phyloP scores from a whole-genome alignment of 2,888 invertebrate genomes.

The Neocrepidodera transversa region DNA sequence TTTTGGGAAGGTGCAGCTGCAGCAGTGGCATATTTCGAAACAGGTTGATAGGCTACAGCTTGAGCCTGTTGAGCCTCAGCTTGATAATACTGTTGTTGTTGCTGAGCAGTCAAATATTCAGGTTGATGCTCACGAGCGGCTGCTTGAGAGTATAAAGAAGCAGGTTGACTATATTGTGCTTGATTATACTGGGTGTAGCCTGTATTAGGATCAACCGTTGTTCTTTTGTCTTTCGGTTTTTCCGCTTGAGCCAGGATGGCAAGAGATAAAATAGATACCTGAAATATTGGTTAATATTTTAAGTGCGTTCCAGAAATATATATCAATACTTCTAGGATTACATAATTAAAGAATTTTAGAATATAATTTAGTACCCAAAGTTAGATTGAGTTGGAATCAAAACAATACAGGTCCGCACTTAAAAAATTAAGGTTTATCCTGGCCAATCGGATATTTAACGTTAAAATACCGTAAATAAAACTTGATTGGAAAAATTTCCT shows the following conservation, averaged over 20 bases:
- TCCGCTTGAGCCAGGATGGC: constrained; percentile 36
- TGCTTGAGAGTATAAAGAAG: constrained; percentile 2
- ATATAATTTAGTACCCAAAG: no score
- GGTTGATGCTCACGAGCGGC: constrained; percentile 24
- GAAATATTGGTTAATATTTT: constrained; percentile 15
- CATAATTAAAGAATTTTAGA: no score
- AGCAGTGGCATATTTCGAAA: constrained; percentile 12
- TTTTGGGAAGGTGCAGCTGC: constrained; percentile 22
- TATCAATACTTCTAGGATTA: no score
- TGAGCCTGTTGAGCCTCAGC: constrained; percentile 33
- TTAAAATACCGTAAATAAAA: no score
- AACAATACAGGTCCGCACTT: no score
- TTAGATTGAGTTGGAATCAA: no score
- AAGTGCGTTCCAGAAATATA: no score
- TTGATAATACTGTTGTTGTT: constrained; percentile 44
- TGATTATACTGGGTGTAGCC: constrained; percentile 23
- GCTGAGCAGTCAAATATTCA: constrained; percentile 35
- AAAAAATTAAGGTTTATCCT: no score
- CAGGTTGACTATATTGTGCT: constrained; percentile 17
- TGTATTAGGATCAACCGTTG: constrained; percentile 32
- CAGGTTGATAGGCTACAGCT: constrained; percentile 38
- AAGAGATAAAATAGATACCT: constrained; percentile 41
- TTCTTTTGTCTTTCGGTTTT: constrained; percentile 41
- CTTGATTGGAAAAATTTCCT: no score
- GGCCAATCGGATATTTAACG: no score